phyloP scores from a whole-genome alignment of 2,113 vertebrate species.

The Clarias magur region DNA sequence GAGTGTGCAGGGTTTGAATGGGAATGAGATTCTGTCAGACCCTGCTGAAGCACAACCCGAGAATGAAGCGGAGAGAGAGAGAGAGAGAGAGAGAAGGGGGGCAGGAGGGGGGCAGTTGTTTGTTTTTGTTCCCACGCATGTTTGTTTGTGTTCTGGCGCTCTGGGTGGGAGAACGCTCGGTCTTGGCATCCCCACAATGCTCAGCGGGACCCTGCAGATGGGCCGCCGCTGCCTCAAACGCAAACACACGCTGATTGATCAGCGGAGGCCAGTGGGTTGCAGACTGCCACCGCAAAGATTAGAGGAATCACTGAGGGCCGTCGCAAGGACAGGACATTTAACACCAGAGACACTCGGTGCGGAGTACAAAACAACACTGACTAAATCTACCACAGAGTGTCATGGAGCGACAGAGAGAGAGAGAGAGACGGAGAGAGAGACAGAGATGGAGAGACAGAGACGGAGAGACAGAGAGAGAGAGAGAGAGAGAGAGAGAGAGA shows the following conservation, averaged over 20 bases:
- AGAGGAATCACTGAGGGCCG: conserved; percentile 7
- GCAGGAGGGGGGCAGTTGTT: conserved; percentile 25
- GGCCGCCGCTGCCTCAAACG: conserved; percentile 18
- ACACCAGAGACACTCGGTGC: background rate
- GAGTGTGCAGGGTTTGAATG: conserved; percentile 48
- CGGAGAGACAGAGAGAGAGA: too few species aligned
- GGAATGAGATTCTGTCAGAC: conserved; percentile 34
- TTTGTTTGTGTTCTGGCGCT: conserved; percentile 43
- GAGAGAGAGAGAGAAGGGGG: background rate
- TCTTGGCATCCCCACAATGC: conserved; percentile 8
- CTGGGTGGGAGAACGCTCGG: conserved; percentile 40
- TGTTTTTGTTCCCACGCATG: conserved; percentile 39
- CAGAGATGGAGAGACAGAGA: background rate
- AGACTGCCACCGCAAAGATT: conserved; percentile 32
- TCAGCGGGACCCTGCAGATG: conserved; percentile 43
- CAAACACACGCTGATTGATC: conserved; percentile 55
- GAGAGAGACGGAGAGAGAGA: background rate
- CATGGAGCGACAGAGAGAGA: background rate
- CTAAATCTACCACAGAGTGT: background rate
- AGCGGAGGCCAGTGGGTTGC: conserved; percentile 31
- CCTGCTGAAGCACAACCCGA: conserved; percentile 25
- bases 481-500: too few species aligned
- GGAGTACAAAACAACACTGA: background rate
- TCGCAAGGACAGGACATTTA: conserved; percentile 11
- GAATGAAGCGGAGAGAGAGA: too few species aligned